These are phyloP conservation scores for Ridgeia piscesae DNA, from an alignment of 1,140 invertebrate genomes.

Conservation along the genomic window DNA sequence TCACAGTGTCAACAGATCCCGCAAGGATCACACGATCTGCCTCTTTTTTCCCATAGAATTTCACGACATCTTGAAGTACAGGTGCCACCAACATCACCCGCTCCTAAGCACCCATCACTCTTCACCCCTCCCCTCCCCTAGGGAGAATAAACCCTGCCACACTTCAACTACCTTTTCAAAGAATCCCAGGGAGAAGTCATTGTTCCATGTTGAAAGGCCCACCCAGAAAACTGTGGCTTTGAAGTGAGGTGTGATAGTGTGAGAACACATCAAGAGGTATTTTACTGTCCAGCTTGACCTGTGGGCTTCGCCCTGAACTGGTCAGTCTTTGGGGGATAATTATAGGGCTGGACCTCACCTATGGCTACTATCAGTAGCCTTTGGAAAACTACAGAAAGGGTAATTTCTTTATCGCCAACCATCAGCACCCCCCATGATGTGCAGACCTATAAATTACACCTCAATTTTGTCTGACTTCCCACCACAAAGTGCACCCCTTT, in stretches of 20 bases:
- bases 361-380: not conserved
- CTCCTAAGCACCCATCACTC: not conserved
- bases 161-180: not conserved
- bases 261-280: not conserved
- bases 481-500: not conserved
- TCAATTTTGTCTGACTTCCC: not conserved
- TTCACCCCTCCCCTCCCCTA: not conserved
- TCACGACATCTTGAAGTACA: not conserved
- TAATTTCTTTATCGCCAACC: not conserved
- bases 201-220: not conserved
- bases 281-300: not conserved
- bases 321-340: not conserved
- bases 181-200: not conserved
- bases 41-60: not conserved
- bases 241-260: not conserved
- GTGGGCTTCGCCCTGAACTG: not conserved
- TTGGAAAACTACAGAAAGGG: not conserved
- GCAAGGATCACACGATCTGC: not conserved
- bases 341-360: not conserved
- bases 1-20: not conserved
- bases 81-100: not conserved
- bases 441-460: not conserved
- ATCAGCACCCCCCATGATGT: not conserved
- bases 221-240: not conserved
- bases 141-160: not conserved